Conservation (phyloP, 1,140 invertebrate genomes). For the Linepithema humile region DNA sequence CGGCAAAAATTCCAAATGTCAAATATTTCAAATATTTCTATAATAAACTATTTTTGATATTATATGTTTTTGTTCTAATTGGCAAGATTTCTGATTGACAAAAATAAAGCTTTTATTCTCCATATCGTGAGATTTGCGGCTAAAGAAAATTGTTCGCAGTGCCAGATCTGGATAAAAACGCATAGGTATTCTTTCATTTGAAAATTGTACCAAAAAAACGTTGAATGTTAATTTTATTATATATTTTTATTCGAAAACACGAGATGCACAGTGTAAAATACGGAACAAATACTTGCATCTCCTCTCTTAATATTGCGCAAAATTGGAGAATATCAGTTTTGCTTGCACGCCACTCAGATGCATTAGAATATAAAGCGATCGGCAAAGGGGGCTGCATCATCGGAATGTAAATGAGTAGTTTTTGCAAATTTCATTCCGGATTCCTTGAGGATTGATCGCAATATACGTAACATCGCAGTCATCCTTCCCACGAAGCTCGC, state of each 20-base stretch:
- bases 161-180: not conserved
- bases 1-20: not conserved
- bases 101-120: not conserved
- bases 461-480: not conserved
- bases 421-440: not conserved
- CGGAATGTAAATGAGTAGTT: not conserved
- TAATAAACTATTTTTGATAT: too few species aligned
- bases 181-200: not conserved
- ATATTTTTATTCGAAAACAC: not conserved
- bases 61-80: not conserved
- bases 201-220: conserved; percentile 24
- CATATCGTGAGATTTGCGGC: not conserved
- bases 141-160: conserved; percentile 5
- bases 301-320: not conserved
- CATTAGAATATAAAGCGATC: not conserved
- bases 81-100: too few species aligned
- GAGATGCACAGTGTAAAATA: not conserved
- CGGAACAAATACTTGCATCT: not conserved
- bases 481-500: not conserved
- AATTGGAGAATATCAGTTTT: not conserved
- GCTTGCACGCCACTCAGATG: not conserved
- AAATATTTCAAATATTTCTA: not conserved
- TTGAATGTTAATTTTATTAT: conserved; percentile 9
- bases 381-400: not conserved
- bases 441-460: not conserved